Evolutionary conservation across 2,113 vertebrate species (phyloP).

Genomic region (Dasyprocta punctata): DNA sequence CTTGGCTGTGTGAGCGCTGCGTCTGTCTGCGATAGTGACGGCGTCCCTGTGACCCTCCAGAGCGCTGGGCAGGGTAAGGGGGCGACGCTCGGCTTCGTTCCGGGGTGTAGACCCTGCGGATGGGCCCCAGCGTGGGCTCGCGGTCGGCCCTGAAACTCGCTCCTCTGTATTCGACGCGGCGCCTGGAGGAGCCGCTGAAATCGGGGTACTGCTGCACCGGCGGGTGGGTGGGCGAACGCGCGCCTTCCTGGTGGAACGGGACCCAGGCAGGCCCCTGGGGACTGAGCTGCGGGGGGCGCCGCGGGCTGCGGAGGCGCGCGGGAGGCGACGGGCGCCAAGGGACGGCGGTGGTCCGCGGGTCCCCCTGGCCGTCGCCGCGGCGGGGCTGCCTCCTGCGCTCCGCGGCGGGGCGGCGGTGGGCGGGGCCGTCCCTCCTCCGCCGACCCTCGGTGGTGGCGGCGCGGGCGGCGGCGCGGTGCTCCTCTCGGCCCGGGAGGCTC

Average conservation of each 20-base stretch:
- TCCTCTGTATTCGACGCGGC: fast-evolving
- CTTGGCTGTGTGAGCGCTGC: not conserved
- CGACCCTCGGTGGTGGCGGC: not conserved
- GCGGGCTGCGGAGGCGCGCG: fast-evolving
- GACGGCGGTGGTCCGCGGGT: fast-evolving
- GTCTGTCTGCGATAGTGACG: fast-evolving
- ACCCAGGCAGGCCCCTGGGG: fast-evolving
- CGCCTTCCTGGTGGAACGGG: fast-evolving
- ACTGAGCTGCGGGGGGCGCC: fast-evolving
- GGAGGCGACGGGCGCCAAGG: fast-evolving
- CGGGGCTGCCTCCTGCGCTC: fast-evolving
- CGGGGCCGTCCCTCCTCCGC: fast-evolving
- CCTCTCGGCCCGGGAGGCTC: slow-evolving; percentile 4
- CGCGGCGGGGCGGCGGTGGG: fast-evolving
- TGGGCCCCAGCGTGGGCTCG: not conserved
- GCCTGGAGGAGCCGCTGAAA: fast-evolving
- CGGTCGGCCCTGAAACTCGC: fast-evolving
- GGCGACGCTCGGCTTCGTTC: not conserved
- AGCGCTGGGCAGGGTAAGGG: not conserved
- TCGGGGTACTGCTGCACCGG: not conserved
- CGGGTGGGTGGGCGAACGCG: fast-evolving
- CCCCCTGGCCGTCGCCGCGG: not conserved
- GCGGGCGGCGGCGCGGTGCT: fast-evolving
- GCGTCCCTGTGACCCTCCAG: fast-evolving
- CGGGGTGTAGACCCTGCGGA: not conserved